Evolutionary conservation across 2,888 invertebrate species (phyloP).

Genomic region (Diadegma fenestrale): DNA sequence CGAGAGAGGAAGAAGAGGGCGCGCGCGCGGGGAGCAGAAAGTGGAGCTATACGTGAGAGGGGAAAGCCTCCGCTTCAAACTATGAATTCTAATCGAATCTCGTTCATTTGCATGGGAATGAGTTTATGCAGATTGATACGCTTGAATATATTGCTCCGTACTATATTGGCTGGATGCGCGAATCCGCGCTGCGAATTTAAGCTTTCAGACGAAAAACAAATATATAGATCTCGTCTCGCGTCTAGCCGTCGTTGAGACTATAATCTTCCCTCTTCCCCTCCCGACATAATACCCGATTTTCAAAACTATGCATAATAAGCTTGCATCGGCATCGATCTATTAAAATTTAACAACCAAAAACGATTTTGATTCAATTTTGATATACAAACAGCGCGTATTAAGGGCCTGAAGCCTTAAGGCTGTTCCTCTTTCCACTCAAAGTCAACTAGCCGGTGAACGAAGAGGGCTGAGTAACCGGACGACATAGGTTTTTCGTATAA

Average conservation of each 20-base stretch:
- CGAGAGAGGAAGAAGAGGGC: not conserved
- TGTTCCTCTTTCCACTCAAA: not conserved
- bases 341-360: constrained; percentile 43
- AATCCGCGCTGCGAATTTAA: constrained; percentile 73
- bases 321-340: constrained; percentile 29
- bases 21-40: not conserved
- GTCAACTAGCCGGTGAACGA: no score
- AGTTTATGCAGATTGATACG: constrained; percentile 84
- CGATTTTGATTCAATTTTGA: not conserved
- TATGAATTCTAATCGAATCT: constrained; percentile 71
- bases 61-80: constrained; percentile 62
- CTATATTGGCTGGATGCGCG: constrained; percentile 60
- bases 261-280: constrained; percentile 46
- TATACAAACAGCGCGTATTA: not conserved
- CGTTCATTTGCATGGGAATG: constrained; percentile 81
- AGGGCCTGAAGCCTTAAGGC: not conserved
- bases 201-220: constrained; percentile 54
- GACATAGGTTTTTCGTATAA: no score
- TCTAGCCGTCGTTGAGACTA: constrained; percentile 63
- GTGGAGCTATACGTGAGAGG: constrained; percentile 46
- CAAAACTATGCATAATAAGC: constrained; percentile 34
- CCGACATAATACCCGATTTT: constrained; percentile 53
- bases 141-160: constrained; percentile 76
- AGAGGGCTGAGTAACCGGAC: no score
- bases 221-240: constrained; percentile 53